Percentiles rank a stretch among this genome's conserved stretches.
phyloP scores from a whole-genome alignment of 2,888 invertebrate genomes.

The Ichneumoninae sp. region DNA sequence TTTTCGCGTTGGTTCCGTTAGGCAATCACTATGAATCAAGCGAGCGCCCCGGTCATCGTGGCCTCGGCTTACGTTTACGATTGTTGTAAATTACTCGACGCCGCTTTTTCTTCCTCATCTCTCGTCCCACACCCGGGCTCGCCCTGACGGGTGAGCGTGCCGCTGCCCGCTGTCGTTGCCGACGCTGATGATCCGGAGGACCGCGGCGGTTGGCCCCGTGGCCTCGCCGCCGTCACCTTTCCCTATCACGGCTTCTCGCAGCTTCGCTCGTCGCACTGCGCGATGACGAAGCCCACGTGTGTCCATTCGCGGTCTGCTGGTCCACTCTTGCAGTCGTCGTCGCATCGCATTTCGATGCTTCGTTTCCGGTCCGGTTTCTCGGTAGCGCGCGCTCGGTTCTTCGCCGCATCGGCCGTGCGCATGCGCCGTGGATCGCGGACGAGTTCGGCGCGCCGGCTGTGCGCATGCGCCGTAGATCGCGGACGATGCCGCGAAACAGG shows the following conservation, averaged over 20 bases:
- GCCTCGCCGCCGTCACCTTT: constrained; percentile 28
- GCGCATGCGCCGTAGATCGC: too few relatives aligned
- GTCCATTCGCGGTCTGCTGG: not conserved
- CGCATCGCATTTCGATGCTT: not conserved
- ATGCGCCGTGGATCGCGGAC: not conserved
- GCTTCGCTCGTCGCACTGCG: not conserved
- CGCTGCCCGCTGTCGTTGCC: constrained; percentile 46
- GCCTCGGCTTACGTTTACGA: constrained; percentile 75
- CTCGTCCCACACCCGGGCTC: constrained; percentile 18
- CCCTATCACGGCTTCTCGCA: not conserved
- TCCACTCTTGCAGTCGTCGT: not conserved
- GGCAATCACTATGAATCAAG: constrained; percentile 79
- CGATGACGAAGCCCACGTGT: not conserved
- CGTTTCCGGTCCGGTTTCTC: not conserved
- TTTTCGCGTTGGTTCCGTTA: constrained; percentile 77
- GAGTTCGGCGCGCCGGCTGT: too few relatives aligned
- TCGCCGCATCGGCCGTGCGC: too few relatives aligned
- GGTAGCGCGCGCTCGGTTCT: too few relatives aligned
- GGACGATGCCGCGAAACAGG: not conserved
- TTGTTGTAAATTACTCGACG: constrained; percentile 76
- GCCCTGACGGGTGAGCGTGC: not conserved
- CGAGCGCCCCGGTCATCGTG: constrained; percentile 43
- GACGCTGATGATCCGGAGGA: constrained; percentile 9
- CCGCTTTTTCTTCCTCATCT: constrained; percentile 60
- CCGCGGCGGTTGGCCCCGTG: constrained; percentile 35